A percentile compares a stretch with the other conserved stretches of the same genome.
Evolutionary conservation across 2,888 invertebrate species (phyloP).

Genomic region (Bombylius major): DNA sequence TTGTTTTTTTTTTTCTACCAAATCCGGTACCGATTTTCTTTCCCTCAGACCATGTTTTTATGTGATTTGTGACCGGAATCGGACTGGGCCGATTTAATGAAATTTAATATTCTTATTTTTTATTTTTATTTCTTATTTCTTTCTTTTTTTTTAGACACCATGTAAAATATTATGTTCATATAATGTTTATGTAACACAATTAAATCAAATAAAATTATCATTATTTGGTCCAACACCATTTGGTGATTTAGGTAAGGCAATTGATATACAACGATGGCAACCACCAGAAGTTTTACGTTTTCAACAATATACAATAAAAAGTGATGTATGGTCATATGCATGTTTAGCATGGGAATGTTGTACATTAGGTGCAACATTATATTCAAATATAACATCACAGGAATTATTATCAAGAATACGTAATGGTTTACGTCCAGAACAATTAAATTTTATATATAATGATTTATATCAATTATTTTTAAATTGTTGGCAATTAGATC

Average conservation of each 20-base stretch:
- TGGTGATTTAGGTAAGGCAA: conserved; percentile 49
- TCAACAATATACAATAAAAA: conserved; percentile 53
- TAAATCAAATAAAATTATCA: conserved; percentile 56
- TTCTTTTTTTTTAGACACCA: conserved; percentile 39
- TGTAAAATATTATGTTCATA: conserved; percentile 63
- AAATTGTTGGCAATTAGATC: conserved; percentile 74
- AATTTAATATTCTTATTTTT: not conserved
- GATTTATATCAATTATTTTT: conserved; percentile 70
- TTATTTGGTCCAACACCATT: conserved; percentile 64
- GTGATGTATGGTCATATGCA: conserved; percentile 75
- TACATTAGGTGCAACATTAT: conserved; percentile 68
- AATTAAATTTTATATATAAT: conserved; percentile 60
- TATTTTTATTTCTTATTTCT: not conserved
- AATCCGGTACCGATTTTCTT: too few species aligned
- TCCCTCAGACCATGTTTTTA: not conserved
- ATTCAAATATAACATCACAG: conserved; percentile 51
- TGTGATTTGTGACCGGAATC: not conserved
- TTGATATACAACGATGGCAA: conserved; percentile 67
- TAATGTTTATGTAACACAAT: conserved; percentile 53
- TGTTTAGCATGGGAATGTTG: conserved; percentile 73
- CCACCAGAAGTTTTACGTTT: conserved; percentile 64
- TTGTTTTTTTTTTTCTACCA: not conserved
- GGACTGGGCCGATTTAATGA: not conserved
- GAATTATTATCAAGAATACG: conserved; percentile 56
- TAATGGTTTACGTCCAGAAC: conserved; percentile 58